These are phyloP conservation scores for Zoanthus sociatus DNA, from an alignment of 92 coral and sea anemone genomes.

Conservation along the genomic window DNA sequence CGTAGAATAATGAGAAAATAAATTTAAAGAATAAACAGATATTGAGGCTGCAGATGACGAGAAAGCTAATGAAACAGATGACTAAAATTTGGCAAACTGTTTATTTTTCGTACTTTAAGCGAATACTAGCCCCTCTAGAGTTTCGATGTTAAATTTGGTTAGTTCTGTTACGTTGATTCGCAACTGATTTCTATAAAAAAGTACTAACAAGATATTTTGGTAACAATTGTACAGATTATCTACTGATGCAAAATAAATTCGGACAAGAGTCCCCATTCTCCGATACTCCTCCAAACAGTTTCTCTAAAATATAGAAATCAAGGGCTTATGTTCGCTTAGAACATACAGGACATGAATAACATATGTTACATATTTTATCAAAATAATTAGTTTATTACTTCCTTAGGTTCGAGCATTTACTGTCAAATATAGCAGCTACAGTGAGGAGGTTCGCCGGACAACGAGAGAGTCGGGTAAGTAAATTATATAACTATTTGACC, in stretches of 20 bases:
- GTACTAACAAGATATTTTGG: too few relatives aligned
- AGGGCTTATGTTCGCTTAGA: too few relatives aligned
- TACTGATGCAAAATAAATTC: too few relatives aligned
- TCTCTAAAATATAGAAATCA: too few relatives aligned
- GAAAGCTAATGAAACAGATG: neutral
- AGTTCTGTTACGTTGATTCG: neutral
- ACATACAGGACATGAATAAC: too few relatives aligned
- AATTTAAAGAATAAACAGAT: too few relatives aligned
- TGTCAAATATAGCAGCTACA: neutral
- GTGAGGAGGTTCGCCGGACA: neutral
- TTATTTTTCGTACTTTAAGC: neutral
- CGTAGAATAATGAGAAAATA: too few relatives aligned
- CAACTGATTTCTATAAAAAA: neutral
- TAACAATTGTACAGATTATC: too few relatives aligned
- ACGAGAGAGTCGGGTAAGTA: constrained; percentile 12
- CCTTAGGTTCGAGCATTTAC: constrained; percentile 37
- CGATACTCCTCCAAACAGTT: too few relatives aligned
- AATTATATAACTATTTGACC: neutral
- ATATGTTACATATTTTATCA: neutral
- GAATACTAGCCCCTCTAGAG: neutral
- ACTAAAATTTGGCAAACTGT: neutral
- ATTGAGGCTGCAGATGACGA: too few relatives aligned
- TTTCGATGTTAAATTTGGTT: neutral
- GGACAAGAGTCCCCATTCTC: too few relatives aligned
- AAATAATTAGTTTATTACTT: neutral